Conservation (phyloP, 2,888 invertebrate species). For the Conchocele bisecta region DNA sequence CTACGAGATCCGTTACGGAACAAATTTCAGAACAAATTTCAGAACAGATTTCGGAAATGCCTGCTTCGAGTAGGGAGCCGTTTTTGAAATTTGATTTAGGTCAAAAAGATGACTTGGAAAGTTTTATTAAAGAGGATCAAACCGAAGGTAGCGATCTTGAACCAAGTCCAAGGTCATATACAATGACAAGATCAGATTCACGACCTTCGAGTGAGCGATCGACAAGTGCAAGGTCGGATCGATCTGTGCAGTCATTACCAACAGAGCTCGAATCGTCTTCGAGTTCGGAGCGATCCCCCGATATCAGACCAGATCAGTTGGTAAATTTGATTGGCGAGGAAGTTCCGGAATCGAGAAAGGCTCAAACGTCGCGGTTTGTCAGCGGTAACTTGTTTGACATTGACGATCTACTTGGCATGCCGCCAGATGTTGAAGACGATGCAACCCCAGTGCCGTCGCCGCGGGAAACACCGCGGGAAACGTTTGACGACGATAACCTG, state of each 20-base stretch:
- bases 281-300: slow-evolving; percentile 50
- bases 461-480: slow-evolving; percentile 57
- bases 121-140: slow-evolving; percentile 20
- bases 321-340: slow-evolving; percentile 60
- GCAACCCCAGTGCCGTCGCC: slow-evolving; percentile 69
- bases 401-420: slow-evolving; percentile 54
- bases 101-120: slow-evolving; percentile 1
- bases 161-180: slow-evolving; percentile 21
- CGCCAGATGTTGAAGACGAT: slow-evolving; percentile 61
- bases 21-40: slow-evolving; percentile 59
- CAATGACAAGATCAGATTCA: slow-evolving; percentile 57
- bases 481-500: no score
- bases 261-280: slow-evolving; percentile 66
- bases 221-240: slow-evolving; percentile 61
- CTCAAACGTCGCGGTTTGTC: slow-evolving; percentile 27
- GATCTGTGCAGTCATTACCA: slow-evolving; percentile 45
- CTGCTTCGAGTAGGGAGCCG: slow-evolving; percentile 51
- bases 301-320: slow-evolving; percentile 7
- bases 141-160: background rate
- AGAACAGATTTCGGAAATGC: slow-evolving; percentile 68
- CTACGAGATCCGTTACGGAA: slow-evolving; percentile 53
- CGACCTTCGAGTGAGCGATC: slow-evolving; percentile 72
- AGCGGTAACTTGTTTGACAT: slow-evolving; percentile 50
- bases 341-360: slow-evolving; percentile 37
- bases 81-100: slow-evolving; percentile 53